These are phyloP conservation scores for Nicator chloris DNA, from an alignment of 2,113 vertebrate genomes.

Conservation along the genomic window DNA sequence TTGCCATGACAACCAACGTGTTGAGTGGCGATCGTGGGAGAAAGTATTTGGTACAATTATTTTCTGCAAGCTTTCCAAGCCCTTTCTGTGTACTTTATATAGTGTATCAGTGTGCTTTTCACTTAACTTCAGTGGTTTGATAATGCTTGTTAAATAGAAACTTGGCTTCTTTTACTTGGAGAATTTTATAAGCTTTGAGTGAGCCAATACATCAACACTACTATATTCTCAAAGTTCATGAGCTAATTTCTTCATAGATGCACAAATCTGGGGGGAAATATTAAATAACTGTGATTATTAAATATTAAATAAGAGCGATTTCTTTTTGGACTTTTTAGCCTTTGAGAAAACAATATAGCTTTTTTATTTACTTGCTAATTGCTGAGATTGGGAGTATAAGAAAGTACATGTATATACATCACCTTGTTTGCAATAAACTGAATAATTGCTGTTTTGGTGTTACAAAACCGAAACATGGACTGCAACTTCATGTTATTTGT, in stretches of 20 bases:
- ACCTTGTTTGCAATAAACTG: neutral
- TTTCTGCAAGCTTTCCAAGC: conserved; percentile 5
- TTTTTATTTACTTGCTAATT: neutral
- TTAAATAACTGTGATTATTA: neutral
- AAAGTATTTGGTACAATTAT: conserved; percentile 5
- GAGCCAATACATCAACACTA: neutral
- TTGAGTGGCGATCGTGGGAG: neutral
- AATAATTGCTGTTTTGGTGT: neutral
- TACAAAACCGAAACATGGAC: neutral
- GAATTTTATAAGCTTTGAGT: neutral
- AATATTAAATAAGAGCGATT: neutral
- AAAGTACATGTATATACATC: neutral
- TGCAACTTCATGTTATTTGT: neutral
- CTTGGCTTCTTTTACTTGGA: conserved; percentile 26
- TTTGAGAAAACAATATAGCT: neutral
- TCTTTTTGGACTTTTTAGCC: neutral
- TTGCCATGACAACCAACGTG: fast-evolving
- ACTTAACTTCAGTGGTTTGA: conserved; percentile 34
- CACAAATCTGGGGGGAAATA: neutral
- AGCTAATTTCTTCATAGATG: neutral
- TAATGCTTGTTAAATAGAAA: conserved; percentile 62
- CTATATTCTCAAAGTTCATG: neutral
- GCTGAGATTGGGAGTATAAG: neutral
- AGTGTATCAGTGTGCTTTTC: neutral
- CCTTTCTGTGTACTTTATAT: conserved; percentile 13